These are phyloP conservation scores for Plebejus anna DNA, from an alignment of 2,888 invertebrate genomes.

Conservation along the genomic window DNA sequence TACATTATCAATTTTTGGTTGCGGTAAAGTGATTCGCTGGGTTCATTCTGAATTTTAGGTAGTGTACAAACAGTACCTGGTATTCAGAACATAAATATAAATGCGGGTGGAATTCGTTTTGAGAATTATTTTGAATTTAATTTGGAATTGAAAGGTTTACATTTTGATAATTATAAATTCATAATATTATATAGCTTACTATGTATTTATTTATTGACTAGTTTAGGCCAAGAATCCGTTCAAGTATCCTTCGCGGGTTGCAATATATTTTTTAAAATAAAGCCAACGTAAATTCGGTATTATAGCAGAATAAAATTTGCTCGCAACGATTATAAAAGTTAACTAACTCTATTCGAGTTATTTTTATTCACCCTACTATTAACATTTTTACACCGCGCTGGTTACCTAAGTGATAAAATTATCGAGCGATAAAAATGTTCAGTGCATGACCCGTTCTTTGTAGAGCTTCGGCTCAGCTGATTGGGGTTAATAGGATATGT, in stretches of 20 bases:
- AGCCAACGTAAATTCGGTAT: neutral
- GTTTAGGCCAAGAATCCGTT: too few species aligned
- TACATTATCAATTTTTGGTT: slow-evolving; percentile 6
- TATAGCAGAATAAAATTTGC: neutral
- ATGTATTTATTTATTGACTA: too few species aligned
- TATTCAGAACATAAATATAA: neutral
- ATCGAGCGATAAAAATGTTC: slow-evolving; percentile 23
- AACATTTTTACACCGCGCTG: slow-evolving; percentile 5
- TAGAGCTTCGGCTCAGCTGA: slow-evolving; percentile 29
- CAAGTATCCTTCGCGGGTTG: too few species aligned
- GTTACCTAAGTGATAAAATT: slow-evolving; percentile 17
- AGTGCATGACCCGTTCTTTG: slow-evolving; percentile 20
- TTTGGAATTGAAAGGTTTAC: neutral
- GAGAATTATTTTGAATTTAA: neutral
- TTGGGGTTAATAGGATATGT: slow-evolving; percentile 28
- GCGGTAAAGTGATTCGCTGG: neutral
- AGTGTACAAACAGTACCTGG: neutral
- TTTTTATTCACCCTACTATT: slow-evolving; percentile 1
- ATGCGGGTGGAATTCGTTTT: neutral
- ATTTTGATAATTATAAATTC: too few species aligned
- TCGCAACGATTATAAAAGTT: neutral
- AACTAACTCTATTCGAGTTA: neutral
- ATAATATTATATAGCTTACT: too few species aligned
- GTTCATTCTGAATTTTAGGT: neutral
- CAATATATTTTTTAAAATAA: neutral